Evolutionary conservation across 1,140 invertebrate species (phyloP), one percentile per base, ranked within the genome.

Genomic region (Drosophila novamexicana): DNA sequence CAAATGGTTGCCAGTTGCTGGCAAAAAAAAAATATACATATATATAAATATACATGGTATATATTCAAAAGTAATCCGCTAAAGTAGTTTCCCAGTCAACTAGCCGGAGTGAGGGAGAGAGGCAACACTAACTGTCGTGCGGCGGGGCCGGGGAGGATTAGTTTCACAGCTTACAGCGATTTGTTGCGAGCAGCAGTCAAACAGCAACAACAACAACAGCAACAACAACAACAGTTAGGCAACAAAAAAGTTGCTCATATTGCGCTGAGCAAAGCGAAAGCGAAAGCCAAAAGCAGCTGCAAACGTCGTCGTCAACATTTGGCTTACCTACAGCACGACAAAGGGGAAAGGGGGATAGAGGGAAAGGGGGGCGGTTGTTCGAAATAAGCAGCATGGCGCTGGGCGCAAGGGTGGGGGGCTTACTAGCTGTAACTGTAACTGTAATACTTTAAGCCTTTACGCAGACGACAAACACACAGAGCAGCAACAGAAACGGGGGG

Each of bases 371-470:
- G 4, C 22, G 22, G 22, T 29, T 29, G 22, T 29, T 29, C 22
- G 22, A 10, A 47, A 47, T 47, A 16, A 18, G 45, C 45, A 34
- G 14, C 16, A 16, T 45, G 42, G 29, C 4, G 18, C 7, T 14
- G 16, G 12, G 32, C 29, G 50, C 1, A 34, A 6, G 36, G 5
- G 22, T 5, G 3, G 36, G 7, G 7, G 45, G 12, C 44, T 50
- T 42, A 47, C 53, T 45, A 34, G 52, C 70, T 54, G 71, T 68
- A 68, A 83, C 84, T 86, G 76, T 83, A 79, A 83, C 83, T 77
- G 83, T 88, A 88, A 88, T 88, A 89, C 83, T 88, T 88, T 88
- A 88, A 88, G 84, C 83, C 83, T 72, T 81, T 86, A 85, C 81
- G 81, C 81, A 84, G 81, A 81, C 81, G 78, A 81, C 81, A 85